Evolutionary conservation across 1,140 invertebrate genomes (phyloP).

Genomic region (Eupristina koningsbergeri): DNA sequence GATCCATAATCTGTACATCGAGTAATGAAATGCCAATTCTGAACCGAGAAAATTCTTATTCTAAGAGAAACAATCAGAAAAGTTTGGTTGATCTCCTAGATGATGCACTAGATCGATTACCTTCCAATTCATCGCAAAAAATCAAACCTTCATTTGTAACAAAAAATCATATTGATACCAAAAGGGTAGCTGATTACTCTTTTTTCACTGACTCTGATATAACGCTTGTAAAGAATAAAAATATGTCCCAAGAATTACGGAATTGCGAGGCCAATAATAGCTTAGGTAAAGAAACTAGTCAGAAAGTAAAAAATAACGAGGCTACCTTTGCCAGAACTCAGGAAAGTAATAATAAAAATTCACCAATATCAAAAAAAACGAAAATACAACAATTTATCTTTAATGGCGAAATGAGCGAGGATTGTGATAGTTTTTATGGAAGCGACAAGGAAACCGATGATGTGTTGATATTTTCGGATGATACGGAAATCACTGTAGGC

Average conservation of each 20-base stretch:
- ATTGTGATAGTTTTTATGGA: slow-evolving; percentile 78
- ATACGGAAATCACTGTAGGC: slow-evolving; percentile 72
- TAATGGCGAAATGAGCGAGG: slow-evolving; percentile 63
- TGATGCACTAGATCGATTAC: slow-evolving; percentile 20
- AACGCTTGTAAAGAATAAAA: background rate
- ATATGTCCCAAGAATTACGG: background rate
- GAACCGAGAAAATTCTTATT: slow-evolving; percentile 45
- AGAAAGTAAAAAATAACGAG: slow-evolving; percentile 55
- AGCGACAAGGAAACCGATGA: slow-evolving; percentile 80
- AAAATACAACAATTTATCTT: slow-evolving; percentile 11
- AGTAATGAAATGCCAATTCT: slow-evolving; percentile 61
- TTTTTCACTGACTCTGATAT: slow-evolving; percentile 60
- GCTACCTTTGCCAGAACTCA: slow-evolving; percentile 48
- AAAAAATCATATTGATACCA: slow-evolving; percentile 55
- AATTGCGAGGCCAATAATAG: background rate
- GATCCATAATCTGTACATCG: slow-evolving; percentile 2
- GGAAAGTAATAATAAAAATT: background rate
- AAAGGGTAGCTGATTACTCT: slow-evolving; percentile 65
- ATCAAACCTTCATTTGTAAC: background rate
- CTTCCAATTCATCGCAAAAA: background rate
- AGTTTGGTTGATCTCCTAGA: slow-evolving; percentile 26
- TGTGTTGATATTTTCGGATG: slow-evolving; percentile 81
- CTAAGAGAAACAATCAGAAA: background rate
- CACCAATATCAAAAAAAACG: slow-evolving; percentile 4
- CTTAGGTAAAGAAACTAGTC: slow-evolving; percentile 35